Evolutionary conservation across 1,140 invertebrate species (phyloP), one percentile per base, ranked within the genome.

Genomic region (Cherax destructor): DNA sequence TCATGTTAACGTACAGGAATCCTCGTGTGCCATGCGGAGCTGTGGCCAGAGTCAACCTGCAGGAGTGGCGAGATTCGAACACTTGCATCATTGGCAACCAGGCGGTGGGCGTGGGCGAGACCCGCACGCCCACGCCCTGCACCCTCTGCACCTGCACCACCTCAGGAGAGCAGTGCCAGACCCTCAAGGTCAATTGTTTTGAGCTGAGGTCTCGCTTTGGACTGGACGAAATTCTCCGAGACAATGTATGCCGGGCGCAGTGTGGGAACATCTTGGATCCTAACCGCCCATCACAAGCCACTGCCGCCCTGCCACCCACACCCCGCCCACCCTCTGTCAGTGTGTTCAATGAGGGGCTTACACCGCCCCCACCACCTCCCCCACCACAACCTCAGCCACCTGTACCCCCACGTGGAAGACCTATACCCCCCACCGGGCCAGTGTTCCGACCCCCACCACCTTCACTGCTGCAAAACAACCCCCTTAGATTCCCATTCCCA

Each of bases 201-300:
- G 96, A 97, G 93, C 95, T 98, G 59, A 95, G 97, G 49, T 95
- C 96, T 49, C 97, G 98, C 94, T 98, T 97, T 94, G 96, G 97
- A 49, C 96, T 96, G 72, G 97, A 98, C 78, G 97, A 96, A 0
- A 97, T 99, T 41, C 94, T 98, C 41, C 95, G 96, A 4, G 98
- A 99, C 93, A 97, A 98, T 93, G 97, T 98, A 0, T 99, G 98
- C 94, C 97, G 97, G 21, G 97, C 97, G 1, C 98, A 99, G 95
- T 99, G 98, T 94, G 92, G 92, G n/a, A 93, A 92, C 50, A 93
- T 93, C 65, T 83, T 93, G 5, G 92, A 93, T 69, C 92, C 92
- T 10, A 93, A 91, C 65, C 74, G 92, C 7, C 92, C 92, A 1
- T 30, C 90, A 21, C 92, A 93, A 24, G 76, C 59, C 16, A 76